A percentile compares a stretch with the other conserved stretches of the same genome.
Conservation (phyloP, 2,113 vertebrate genomes). For the Grus americana region DNA sequence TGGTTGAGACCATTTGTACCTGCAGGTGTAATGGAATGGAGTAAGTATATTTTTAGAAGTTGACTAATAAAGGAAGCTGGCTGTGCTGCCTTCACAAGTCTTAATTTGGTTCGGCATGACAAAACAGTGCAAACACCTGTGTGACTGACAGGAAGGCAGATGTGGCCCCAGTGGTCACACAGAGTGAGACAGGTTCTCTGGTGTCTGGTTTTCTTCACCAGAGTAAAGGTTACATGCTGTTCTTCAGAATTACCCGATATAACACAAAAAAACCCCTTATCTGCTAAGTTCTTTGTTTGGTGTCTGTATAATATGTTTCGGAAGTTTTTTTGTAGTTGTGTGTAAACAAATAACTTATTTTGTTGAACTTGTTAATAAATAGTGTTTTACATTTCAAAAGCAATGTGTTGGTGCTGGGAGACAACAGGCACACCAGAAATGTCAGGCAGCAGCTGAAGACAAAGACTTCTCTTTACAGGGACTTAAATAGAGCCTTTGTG, state of each 20-base stretch:
- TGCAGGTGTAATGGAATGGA: neutral
- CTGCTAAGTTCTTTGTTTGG: neutral
- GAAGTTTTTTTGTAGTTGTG: neutral
- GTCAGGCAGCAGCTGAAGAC: neutral
- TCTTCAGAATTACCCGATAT: neutral
- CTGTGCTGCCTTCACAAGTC: neutral
- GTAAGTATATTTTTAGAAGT: neutral
- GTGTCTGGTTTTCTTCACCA: neutral
- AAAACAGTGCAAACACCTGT: neutral
- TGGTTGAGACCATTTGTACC: neutral
- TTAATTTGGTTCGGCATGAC: neutral
- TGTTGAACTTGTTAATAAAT: conserved; percentile 21
- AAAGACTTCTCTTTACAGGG: conserved; percentile 16
- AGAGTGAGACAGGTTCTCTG: neutral
- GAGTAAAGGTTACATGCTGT: neutral
- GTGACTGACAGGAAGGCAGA: neutral
- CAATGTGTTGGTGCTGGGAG: neutral
- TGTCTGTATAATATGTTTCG: neutral
- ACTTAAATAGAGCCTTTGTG: conserved; percentile 50
- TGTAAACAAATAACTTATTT: conserved; percentile 15
- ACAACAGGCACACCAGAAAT: neutral
- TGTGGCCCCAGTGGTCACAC: neutral
- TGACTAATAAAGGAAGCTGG: neutral
- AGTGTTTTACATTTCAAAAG: conserved; percentile 26
- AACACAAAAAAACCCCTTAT: neutral